Evolutionary conservation across 2,888 invertebrate genomes (phyloP).

Genomic region (Andricus quercusramuli): DNA sequence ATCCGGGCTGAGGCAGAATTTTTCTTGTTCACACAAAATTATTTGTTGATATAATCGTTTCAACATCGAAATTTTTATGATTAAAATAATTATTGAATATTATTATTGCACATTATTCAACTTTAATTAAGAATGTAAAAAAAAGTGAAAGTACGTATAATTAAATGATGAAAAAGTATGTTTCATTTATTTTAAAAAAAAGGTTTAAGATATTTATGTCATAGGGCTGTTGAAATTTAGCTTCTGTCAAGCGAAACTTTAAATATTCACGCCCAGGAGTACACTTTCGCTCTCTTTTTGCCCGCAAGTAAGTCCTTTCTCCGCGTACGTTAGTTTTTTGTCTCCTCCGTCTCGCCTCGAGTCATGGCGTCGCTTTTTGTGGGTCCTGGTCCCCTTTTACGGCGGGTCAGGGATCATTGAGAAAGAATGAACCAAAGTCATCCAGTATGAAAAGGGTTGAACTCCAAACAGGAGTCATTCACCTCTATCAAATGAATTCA

Average conservation of each 20-base stretch:
- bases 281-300: conserved; percentile 49
- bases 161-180: not conserved
- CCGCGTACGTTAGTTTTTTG: conserved; percentile 51
- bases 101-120: too few relatives aligned
- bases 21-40: too few relatives aligned
- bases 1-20: too few relatives aligned
- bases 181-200: not conserved
- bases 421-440: conserved; percentile 48
- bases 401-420: conserved; percentile 63
- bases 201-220: conserved; percentile 24
- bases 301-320: conserved; percentile 46
- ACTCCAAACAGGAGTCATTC: not conserved
- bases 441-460: not conserved
- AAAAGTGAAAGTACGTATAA: not conserved
- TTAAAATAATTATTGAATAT: too few relatives aligned
- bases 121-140: too few relatives aligned
- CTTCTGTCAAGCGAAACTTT: conserved; percentile 48
- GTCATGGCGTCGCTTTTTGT: conserved; percentile 62
- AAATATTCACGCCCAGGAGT: conserved; percentile 46
- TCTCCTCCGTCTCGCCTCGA: conserved; percentile 49
- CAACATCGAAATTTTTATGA: too few relatives aligned
- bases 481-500: not conserved
- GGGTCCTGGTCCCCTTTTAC: conserved; percentile 49
- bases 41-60: too few relatives aligned
- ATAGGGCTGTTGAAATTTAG: conserved; percentile 35